phyloP scores from a whole-genome alignment of 2,797 vertebrate genomes.

The Cichlasoma orientale region DNA sequence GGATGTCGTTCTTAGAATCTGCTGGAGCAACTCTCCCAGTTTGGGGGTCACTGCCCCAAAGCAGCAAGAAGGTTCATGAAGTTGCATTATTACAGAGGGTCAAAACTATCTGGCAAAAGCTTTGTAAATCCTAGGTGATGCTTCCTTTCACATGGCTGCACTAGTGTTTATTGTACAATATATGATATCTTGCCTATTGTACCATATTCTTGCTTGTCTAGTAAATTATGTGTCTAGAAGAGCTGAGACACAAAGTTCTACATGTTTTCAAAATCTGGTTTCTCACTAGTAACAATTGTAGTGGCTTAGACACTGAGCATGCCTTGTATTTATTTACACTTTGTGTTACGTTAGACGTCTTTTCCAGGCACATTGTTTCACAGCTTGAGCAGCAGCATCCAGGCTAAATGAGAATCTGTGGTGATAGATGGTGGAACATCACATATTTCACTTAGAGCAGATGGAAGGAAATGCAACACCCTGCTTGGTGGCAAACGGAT shows the following conservation, averaged over 20 bases:
- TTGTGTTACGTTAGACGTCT: slow-evolving; percentile 23
- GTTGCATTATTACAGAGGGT: not conserved
- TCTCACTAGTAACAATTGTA: not conserved
- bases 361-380: slow-evolving; percentile 21
- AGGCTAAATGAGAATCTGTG: slow-evolving; percentile 29
- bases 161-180: too few relatives aligned
- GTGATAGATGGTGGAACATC: slow-evolving; percentile 51
- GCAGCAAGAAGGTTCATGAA: not conserved
- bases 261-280: not conserved
- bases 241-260: not conserved
- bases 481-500: slow-evolving; percentile 56
- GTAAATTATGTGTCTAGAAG: not conserved
- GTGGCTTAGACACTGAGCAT: not conserved
- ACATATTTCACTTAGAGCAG: slow-evolving; percentile 56
- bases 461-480: slow-evolving; percentile 59
- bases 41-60: not conserved
- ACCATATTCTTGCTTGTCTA: not conserved
- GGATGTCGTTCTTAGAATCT: too few relatives aligned
- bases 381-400: slow-evolving; percentile 50
- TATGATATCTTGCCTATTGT: not conserved
- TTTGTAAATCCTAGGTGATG: not conserved
- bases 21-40: too few relatives aligned
- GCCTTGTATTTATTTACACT: slow-evolving; percentile 35
- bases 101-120: not conserved
- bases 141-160: not conserved